Evolutionary conservation across 2,888 invertebrate species (phyloP).

Genomic region (Pseudeuparius sepicola): DNA sequence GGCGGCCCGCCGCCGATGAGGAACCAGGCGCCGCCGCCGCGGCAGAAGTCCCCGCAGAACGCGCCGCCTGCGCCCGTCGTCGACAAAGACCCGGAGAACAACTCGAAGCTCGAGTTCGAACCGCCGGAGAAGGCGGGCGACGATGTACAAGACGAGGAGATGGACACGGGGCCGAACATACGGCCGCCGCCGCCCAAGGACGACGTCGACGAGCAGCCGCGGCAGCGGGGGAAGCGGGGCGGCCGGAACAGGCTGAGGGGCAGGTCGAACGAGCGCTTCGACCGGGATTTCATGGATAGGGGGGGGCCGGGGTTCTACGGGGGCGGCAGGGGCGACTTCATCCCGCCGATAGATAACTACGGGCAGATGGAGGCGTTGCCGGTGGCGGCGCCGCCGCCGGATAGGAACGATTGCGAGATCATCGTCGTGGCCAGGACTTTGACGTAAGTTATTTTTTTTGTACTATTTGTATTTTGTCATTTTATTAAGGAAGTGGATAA

Average conservation of each 20-base stretch:
- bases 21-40: constrained; percentile 4
- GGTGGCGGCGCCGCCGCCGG: constrained; percentile 33
- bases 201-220: constrained; percentile 17
- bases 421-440: constrained; percentile 74
- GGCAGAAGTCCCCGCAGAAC: no score
- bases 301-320: constrained; percentile 17
- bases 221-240: constrained; percentile 14
- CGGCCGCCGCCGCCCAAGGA: constrained; percentile 24
- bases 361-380: constrained; percentile 31
- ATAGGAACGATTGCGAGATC: constrained; percentile 83
- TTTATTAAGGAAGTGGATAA: no score
- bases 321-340: constrained; percentile 21
- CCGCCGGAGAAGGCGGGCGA: not conserved
- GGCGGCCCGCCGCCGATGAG: constrained; percentile 6
- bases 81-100: constrained; percentile 1
- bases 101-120: not conserved
- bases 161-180: constrained; percentile 22
- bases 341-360: constrained; percentile 26
- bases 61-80: constrained; percentile 1
- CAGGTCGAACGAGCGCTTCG: constrained; percentile 22
- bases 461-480: constrained; percentile 8
- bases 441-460: constrained; percentile 51
- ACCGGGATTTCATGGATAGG: constrained; percentile 8
- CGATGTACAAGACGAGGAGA: constrained; percentile 18
- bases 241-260: constrained; percentile 17